These are phyloP conservation scores for Tetraneura akinire DNA, from an alignment of 1,140 invertebrate species.

Conservation along the genomic window DNA sequence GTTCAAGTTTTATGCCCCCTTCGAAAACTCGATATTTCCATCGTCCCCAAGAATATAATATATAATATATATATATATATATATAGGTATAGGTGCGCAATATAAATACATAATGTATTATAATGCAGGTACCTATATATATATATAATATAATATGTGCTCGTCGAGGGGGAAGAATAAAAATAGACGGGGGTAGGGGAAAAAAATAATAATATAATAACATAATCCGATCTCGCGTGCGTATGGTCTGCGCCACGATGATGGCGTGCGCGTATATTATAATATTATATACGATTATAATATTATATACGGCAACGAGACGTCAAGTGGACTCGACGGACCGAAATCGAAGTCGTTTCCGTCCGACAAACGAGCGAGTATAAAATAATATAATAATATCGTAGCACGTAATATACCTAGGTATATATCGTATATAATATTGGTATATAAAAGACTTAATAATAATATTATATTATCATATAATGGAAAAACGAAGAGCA, in stretches of 20 bases:
- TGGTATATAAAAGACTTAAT: neutral
- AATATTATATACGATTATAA: neutral
- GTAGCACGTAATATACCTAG: neutral
- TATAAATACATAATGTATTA: too few species aligned
- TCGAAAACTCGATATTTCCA: constrained; percentile 14
- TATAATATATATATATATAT: neutral
- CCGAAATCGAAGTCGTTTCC: constrained; percentile 35
- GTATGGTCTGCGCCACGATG: neutral
- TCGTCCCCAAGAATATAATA: neutral
- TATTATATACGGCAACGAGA: neutral
- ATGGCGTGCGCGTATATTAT: neutral
- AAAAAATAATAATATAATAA: neutral
- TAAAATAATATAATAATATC: neutral
- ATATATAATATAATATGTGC: neutral
- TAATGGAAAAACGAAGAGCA: neutral
- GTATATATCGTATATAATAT: neutral
- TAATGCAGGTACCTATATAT: too few species aligned
- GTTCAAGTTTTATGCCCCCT: neutral
- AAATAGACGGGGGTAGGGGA: neutral
- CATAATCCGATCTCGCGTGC: constrained; percentile 22
- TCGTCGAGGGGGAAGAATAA: neutral
- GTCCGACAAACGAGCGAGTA: too few species aligned
- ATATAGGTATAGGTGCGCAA: neutral
- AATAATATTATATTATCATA: too few species aligned
- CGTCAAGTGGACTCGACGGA: constrained; percentile 9